Evolutionary conservation across 2,113 vertebrate genomes (phyloP), one percentile per base, ranked within the genome.

Genomic region (Scytalopus superciliaris): DNA sequence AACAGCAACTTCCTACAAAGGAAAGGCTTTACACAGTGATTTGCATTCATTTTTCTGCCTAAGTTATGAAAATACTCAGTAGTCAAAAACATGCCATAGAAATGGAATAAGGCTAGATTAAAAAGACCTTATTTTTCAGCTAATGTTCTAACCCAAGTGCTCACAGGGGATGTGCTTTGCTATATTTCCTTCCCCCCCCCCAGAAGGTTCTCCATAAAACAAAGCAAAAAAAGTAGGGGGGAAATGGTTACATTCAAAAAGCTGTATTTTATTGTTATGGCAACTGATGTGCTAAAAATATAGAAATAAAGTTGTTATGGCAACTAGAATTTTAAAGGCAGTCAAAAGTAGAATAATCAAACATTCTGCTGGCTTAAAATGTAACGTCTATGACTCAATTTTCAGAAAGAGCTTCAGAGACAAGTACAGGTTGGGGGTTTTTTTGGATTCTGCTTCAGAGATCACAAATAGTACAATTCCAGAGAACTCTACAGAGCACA

Each of bases 261-360:
- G 80, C 91, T 95, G 33, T 91, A 97, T 97, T 97, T 97, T 98
- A 98, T 97, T 98, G 98, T 98, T 98, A 98, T 98, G 97, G 98
- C 97, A 98, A 98, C 98, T 98, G 95, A 97, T 97, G 90, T 90
- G 66, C 98, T 98, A 98, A 98, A 98, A 98, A 97, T 98, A 98
- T 98, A 98, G 97, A 98, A 98, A 98, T 98, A 98, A 98, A 98
- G 98, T 98, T 98, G 98, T 98, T 98, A 98, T 98, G 97, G 98
- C 97, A 98, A 98, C 98, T 97, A 93, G 97, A 97, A 98, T 97
- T 97, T 97, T 98, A 97, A 98, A 98, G 98, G 96, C 96, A 97
- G 97, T 97, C 97, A 98, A 97, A 98, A 98, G 96, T 94, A 98
- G 97, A 98, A 97, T 98, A 98, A 98, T 97, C 97, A 98, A 98